These are phyloP conservation scores for Sula dactylatra DNA, from an alignment of 2,113 vertebrate species.

Conservation along the genomic window DNA sequence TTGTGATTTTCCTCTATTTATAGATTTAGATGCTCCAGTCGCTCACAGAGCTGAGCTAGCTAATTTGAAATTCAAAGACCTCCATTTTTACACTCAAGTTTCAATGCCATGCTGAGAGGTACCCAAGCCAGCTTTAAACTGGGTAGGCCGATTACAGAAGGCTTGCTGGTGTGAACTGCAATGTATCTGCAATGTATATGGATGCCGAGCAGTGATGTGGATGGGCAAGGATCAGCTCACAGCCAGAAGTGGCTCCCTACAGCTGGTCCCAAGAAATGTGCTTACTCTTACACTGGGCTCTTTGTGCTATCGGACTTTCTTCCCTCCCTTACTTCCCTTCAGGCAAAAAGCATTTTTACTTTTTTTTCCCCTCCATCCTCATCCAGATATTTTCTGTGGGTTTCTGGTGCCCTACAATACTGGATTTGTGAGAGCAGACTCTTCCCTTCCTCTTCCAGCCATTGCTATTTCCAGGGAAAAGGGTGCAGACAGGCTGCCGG, in stretches of 20 bases:
- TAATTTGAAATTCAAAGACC: neutral
- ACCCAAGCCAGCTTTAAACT: neutral
- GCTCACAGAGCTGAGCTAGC: neutral
- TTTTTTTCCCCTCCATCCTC: neutral
- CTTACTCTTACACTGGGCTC: neutral
- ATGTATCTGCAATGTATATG: rapidly evolving
- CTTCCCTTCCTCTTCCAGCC: neutral
- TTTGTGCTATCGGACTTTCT: neutral
- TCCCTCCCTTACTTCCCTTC: neutral
- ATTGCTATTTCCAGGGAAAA: neutral
- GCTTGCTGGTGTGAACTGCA: neutral
- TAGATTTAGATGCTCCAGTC: neutral
- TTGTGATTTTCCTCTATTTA: neutral
- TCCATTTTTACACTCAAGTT: neutral
- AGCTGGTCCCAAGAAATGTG: neutral
- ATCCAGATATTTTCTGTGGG: neutral
- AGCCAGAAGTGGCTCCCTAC: neutral
- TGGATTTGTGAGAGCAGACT: neutral
- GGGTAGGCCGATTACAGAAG: neutral
- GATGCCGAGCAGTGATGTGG: neutral
- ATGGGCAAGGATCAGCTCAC: neutral
- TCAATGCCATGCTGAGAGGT: neutral
- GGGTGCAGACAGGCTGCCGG: neutral
- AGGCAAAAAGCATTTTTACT: neutral
- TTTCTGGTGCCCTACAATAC: neutral